phyloP scores from a whole-genome alignment of 2,113 vertebrate species.

The Heteronetta atricapilla region DNA sequence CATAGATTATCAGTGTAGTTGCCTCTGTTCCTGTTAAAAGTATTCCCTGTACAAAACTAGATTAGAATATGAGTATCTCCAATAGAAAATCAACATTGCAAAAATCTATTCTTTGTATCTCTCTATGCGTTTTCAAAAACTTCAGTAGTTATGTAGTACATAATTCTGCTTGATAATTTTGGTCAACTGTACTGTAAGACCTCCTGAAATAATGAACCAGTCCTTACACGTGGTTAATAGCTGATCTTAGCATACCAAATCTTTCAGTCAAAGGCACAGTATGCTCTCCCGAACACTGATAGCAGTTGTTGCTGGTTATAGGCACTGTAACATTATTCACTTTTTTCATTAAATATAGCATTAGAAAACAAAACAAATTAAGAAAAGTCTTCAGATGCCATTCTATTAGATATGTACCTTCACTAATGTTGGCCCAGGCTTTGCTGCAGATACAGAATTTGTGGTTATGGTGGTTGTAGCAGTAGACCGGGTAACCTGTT shows the following conservation, averaged over 20 bases:
- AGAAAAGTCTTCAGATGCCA: not conserved
- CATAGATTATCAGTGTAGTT: not conserved
- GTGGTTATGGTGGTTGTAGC: conserved; percentile 63
- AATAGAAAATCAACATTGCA: not conserved
- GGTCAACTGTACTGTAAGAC: not conserved
- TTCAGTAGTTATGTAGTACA: not conserved
- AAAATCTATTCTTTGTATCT: not conserved
- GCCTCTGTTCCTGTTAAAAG: not conserved
- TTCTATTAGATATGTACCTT: conserved; percentile 82
- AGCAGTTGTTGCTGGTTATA: not conserved
- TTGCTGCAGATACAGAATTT: conserved; percentile 75
- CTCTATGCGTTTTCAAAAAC: not conserved
- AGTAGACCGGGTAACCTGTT: conserved; percentile 66
- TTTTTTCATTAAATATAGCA: not conserved
- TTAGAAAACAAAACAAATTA: not conserved
- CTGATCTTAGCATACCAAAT: not conserved
- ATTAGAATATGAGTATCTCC: not conserved
- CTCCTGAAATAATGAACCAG: not conserved
- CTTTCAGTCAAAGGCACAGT: not conserved
- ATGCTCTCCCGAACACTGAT: not conserved
- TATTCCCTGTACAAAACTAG: not conserved
- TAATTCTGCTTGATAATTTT: not conserved
- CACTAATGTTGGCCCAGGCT: conserved; percentile 86
- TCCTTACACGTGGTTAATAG: not conserved
- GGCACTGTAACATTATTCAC: not conserved